Percentiles rank a stretch among this genome's conserved stretches.
Evolutionary conservation across 37 sponge, comb jelly and placozoan genomes (phyloP).

Genomic region (Axinella damicornis): DNA sequence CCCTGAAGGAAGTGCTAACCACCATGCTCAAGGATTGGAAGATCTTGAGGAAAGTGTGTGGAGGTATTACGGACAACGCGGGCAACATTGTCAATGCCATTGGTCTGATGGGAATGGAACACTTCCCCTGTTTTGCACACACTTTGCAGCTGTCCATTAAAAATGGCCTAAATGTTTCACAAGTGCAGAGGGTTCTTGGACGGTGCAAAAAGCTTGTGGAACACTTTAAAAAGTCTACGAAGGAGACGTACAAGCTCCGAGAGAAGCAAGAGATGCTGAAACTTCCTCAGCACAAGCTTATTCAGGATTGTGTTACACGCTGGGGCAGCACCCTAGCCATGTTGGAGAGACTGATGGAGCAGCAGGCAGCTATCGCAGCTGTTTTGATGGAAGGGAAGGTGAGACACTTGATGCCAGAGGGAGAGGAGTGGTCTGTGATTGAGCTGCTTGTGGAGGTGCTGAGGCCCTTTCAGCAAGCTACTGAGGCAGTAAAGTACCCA

Average conservation of each 20-base stretch:
- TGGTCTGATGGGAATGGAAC: neutral
- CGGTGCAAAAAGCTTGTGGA: slow-evolving; percentile 18
- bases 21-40: slow-evolving; percentile 1
- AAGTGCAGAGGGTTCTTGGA: neutral
- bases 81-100: slow-evolving; percentile 5
- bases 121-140: slow-evolving; percentile 35
- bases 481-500: neutral
- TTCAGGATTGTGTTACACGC: slow-evolving; percentile 30
- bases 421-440: neutral
- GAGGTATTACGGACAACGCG: slow-evolving; percentile 16
- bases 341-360: slow-evolving; percentile 33
- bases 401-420: slow-evolving; percentile 28
- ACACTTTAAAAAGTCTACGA: slow-evolving; percentile 23
- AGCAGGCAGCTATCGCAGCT: slow-evolving; percentile 56
- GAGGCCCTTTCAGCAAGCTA: no score
- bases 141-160: slow-evolving; percentile 21
- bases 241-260: slow-evolving; percentile 31
- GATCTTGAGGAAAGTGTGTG: slow-evolving; percentile 3
- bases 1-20: neutral
- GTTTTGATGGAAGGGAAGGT: slow-evolving; percentile 15
- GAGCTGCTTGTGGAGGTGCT: neutral
- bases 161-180: slow-evolving; percentile 15
- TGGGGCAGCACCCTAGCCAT: slow-evolving; percentile 39
- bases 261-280: slow-evolving; percentile 27
- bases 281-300: slow-evolving; percentile 13